phyloP scores from a whole-genome alignment of 2,113 vertebrate genomes.

The Myanophis thanlyinensis region DNA sequence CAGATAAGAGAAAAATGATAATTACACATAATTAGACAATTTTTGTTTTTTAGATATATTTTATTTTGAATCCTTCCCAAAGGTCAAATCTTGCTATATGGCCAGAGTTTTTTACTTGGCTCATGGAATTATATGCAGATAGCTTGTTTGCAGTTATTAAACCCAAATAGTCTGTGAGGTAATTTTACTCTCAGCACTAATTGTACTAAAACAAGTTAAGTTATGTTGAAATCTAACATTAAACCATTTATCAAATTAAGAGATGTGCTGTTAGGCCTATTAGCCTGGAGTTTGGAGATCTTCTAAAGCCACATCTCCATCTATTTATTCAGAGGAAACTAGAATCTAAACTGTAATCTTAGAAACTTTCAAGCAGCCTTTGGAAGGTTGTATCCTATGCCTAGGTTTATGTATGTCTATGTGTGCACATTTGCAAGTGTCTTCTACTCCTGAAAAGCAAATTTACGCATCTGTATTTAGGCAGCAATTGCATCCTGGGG shows the following conservation, averaged over 20 bases:
- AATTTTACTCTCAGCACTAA: not conserved
- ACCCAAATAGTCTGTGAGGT: not conserved
- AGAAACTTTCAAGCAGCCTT: not conserved
- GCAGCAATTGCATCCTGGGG: not conserved
- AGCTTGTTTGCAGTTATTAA: not conserved
- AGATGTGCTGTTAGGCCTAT: not conserved
- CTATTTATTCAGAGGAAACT: not conserved
- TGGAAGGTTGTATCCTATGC: not conserved
- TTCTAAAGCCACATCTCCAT: not conserved
- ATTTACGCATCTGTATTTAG: constrained; percentile 5
- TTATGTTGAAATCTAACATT: not conserved
- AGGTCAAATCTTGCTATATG: not conserved
- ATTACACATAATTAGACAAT: not conserved
- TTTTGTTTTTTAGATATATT: not conserved
- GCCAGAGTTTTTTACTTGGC: not conserved
- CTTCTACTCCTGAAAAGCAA: constrained; percentile 9
- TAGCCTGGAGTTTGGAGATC: not conserved
- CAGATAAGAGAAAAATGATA: not conserved
- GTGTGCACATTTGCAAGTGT: not conserved
- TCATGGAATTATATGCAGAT: not conserved
- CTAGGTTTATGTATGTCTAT: not conserved
- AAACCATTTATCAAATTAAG: not conserved
- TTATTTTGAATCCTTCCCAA: not conserved
- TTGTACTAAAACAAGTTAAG: not conserved
- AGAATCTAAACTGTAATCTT: not conserved